Base-by-base conservation (phyloP, 2,113 vertebrate species). In the Typhlomys cinereus region DNA sequence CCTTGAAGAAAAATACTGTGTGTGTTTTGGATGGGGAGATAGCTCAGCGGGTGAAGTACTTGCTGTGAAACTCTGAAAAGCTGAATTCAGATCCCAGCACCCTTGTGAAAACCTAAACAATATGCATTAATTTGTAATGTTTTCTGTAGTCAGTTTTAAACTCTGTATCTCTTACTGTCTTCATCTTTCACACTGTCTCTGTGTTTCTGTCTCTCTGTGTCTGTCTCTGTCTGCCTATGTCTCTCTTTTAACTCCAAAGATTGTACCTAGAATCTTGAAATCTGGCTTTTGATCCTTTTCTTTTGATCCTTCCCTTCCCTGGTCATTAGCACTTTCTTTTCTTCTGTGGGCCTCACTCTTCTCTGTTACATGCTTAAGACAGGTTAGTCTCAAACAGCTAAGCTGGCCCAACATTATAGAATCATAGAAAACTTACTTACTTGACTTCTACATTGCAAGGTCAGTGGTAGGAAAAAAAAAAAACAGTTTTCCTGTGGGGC, bases 391-490 rank as follows among this genome's bases (percentile, higher is more conserved):
- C 10, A 39, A 82, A 52, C 1, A 15, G 61, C 46, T 39, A 12
- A 52, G 39, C 4, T 25, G 59, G 13, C 59, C 12, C 25, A 64
- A 23, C 54, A 41, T n/a, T 54, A 14, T 79, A 1, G 4, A 74
- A 46, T 1, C 67, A 4, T 31, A 25, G 25, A 59, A 50, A 92
- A 82, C 67, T 78, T 50, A 2, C 8, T 31, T 14, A 44, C 44
- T 76, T 87, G 46, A 74, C 36, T 81, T 75, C 31, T 54, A 86
- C 27, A 57, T 62, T 93, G 7, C 57, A 85, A 93, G 34, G 85
- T 93, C 90, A 62, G 6, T n/a, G 20, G 25, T 74, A 13, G 44
- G 66, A 92, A 82, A 71, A 82, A 86, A 57, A 1, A 20, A 17
- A 36, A 70, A 36, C 13, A 12, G 11, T 50, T 25, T 29, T 74